Conservation (phyloP, 2,888 invertebrate genomes). For the Bembecia ichneumoniformis region DNA sequence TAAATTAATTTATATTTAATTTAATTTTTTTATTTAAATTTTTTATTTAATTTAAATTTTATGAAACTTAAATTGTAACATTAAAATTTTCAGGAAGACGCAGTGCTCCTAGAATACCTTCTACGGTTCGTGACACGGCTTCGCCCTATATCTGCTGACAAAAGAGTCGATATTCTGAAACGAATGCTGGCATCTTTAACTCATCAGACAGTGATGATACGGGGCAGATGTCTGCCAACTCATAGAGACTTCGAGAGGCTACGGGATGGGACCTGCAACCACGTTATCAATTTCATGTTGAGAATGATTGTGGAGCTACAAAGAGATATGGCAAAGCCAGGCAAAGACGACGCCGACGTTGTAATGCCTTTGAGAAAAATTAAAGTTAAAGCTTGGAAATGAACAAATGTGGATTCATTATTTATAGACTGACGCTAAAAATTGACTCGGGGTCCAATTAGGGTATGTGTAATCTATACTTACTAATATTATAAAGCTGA, state of each 20-base stretch:
- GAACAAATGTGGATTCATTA: conserved; percentile 13
- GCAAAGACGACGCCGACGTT: conserved; percentile 50
- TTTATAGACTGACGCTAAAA: too few species aligned
- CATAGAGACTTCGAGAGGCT: conserved; percentile 57
- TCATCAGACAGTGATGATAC: conserved; percentile 72
- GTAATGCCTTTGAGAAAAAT: conserved; percentile 38
- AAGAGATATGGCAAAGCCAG: conserved; percentile 53
- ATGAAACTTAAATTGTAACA: too few species aligned
- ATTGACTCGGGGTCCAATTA: too few species aligned
- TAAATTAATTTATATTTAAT: too few species aligned
- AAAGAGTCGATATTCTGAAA: conserved; percentile 74
- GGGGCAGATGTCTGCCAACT: conserved; percentile 46
- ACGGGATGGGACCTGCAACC: conserved; percentile 70
- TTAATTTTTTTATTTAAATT: too few species aligned
- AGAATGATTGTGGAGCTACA: conserved; percentile 63
- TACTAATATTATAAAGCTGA: too few species aligned
- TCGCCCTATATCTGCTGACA: conserved; percentile 73
- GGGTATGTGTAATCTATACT: too few species aligned
- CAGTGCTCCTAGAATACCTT: conserved; percentile 80
- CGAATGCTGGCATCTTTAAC: conserved; percentile 77
- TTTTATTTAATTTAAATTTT: too few species aligned
- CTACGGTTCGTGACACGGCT: conserved; percentile 78
- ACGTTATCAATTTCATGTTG: conserved; percentile 66
- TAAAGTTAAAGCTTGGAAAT: conserved; percentile 64
- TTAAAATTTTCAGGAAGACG: conserved; percentile 69